Conservation (phyloP, 2,888 invertebrate genomes). For the Protodeltote pygarga region DNA sequence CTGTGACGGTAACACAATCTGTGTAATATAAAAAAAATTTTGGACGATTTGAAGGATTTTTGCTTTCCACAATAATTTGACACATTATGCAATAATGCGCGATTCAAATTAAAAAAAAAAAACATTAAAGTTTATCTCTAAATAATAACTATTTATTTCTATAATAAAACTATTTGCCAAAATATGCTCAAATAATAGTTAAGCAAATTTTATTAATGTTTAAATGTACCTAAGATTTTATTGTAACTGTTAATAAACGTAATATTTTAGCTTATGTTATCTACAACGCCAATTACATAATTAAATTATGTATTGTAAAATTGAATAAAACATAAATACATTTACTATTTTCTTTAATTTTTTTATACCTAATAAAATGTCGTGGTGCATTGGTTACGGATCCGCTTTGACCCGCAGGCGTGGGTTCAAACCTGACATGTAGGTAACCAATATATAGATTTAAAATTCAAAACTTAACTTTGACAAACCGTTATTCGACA, state of each 20-base stretch:
- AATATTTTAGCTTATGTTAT: constrained; percentile 31
- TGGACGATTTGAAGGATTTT: no score
- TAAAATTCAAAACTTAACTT: no score
- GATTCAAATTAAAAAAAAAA: no score
- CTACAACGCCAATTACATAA: constrained; percentile 33
- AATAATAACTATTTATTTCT: constrained; percentile 10
- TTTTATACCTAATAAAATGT: constrained; percentile 15
- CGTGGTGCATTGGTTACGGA: not conserved
- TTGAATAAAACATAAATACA: constrained; percentile 12
- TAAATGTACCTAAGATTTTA: constrained; percentile 30
- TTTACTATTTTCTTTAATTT: not conserved
- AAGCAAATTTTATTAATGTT: constrained; percentile 22
- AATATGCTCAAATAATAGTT: constrained; percentile 29
- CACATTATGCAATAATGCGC: no score
- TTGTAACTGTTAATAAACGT: constrained; percentile 26
- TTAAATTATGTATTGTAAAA: constrained; percentile 29
- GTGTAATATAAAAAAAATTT: no score
- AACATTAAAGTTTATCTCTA: no score
- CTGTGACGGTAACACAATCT: no score
- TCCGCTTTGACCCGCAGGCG: no score
- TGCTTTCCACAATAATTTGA: no score
- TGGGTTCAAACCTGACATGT: no score
- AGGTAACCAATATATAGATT: no score
- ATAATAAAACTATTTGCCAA: constrained; percentile 24
- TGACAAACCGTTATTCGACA: no score